A percentile compares a stretch with the other conserved stretches of the same genome.
These are phyloP conservation scores for Diarsia rubi DNA, from an alignment of 2,888 invertebrate species.

Conservation along the genomic window DNA sequence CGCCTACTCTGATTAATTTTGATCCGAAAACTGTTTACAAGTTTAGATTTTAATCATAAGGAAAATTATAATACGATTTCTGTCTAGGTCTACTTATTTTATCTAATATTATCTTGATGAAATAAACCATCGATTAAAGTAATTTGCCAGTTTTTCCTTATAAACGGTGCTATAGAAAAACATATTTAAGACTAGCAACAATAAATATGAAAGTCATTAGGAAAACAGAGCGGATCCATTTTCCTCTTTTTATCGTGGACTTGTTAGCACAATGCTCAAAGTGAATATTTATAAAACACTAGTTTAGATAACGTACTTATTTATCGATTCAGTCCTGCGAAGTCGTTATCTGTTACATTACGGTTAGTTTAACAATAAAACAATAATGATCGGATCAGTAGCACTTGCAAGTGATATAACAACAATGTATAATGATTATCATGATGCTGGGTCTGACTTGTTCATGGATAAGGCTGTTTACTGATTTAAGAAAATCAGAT, in stretches of 20 bases:
- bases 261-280: slow-evolving; percentile 46
- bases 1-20: not conserved
- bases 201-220: slow-evolving; percentile 38
- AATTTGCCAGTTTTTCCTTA: not conserved
- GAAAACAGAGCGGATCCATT: slow-evolving; percentile 27
- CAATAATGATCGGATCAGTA: slow-evolving; percentile 58
- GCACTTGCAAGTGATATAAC: slow-evolving; percentile 42
- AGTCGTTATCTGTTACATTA: slow-evolving; percentile 62
- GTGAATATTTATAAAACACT: slow-evolving; percentile 58
- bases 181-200: slow-evolving; percentile 1
- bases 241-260: slow-evolving; percentile 46
- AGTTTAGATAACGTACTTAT: slow-evolving; percentile 51
- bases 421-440: slow-evolving; percentile 38
- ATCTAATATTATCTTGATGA: no score
- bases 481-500: no score
- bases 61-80: not conserved
- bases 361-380: slow-evolving; percentile 66
- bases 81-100: no score
- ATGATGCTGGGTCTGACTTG: slow-evolving; percentile 10
- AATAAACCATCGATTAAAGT: slow-evolving; percentile 8
- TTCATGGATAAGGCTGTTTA: no score
- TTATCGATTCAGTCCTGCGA: slow-evolving; percentile 49
- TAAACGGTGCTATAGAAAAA: not conserved
- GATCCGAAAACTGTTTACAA: not conserved
- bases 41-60: not conserved